Evolutionary conservation across 2,797 vertebrate genomes (phyloP).

Genomic region (Alosa sapidissima): DNA sequence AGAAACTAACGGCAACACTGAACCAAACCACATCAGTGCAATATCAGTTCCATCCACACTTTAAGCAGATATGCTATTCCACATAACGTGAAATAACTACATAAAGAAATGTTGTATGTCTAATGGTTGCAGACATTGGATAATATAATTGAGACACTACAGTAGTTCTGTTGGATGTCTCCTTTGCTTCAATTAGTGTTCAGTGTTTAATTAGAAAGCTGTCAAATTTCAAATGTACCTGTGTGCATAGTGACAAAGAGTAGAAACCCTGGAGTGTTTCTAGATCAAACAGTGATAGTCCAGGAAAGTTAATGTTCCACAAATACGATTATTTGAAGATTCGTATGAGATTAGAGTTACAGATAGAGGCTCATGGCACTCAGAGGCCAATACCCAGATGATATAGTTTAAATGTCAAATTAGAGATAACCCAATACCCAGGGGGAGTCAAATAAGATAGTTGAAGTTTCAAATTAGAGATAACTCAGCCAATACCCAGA

Average conservation of each 20-base stretch:
- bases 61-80: background rate
- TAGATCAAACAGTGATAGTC: background rate
- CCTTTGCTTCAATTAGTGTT: background rate
- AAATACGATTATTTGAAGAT: background rate
- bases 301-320: background rate
- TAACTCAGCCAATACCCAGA: too few relatives aligned
- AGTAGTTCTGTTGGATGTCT: background rate
- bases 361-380: background rate
- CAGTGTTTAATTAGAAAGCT: background rate
- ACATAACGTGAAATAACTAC: background rate
- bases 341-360: background rate
- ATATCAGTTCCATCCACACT: background rate
- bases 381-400: background rate
- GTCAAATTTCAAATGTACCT: background rate
- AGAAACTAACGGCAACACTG: background rate
- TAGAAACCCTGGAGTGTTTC: background rate
- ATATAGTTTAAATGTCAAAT: too few relatives aligned
- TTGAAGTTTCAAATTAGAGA: too few relatives aligned
- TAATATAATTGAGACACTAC: background rate
- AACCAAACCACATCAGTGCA: background rate
- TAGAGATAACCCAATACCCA: too few relatives aligned
- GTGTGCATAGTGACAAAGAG: background rate
- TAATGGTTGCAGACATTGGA: background rate
- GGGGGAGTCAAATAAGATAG: too few relatives aligned
- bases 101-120: background rate